phyloP scores from a whole-genome alignment of 2,888 invertebrate species.

The Bhutanitis thaidina region DNA sequence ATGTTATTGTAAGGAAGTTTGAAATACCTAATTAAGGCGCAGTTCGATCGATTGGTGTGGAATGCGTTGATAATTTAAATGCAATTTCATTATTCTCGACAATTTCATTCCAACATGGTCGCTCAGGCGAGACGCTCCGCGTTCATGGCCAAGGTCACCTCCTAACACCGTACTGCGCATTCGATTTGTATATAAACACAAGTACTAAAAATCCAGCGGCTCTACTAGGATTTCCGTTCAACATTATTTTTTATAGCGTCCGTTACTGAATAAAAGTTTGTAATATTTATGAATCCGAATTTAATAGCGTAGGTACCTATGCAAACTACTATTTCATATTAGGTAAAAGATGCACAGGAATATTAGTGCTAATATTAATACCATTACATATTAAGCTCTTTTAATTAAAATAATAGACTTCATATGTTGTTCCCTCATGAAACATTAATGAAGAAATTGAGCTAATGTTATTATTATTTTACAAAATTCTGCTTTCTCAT shows the following conservation, averaged over 20 bases:
- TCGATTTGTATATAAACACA: conserved; percentile 34
- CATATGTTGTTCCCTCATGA: too few relatives aligned
- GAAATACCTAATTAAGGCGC: too few relatives aligned
- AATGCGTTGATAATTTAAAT: conserved; percentile 57
- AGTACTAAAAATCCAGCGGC: conserved; percentile 4
- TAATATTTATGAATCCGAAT: background rate
- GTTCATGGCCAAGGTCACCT: conserved; percentile 75
- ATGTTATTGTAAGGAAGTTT: too few relatives aligned
- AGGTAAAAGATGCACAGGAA: too few relatives aligned
- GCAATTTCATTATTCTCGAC: conserved; percentile 63
- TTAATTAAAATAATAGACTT: too few relatives aligned
- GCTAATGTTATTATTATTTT: too few relatives aligned
- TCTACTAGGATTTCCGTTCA: background rate
- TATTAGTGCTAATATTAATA: too few relatives aligned
- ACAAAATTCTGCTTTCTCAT: too few relatives aligned
- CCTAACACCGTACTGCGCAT: conserved; percentile 69
- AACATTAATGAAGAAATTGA: too few relatives aligned
- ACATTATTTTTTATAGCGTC: background rate
- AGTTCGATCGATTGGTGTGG: background rate
- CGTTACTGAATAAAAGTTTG: conserved; percentile 1
- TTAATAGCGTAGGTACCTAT: too few relatives aligned
- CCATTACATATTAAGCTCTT: too few relatives aligned
- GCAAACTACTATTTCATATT: too few relatives aligned
- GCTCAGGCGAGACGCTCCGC: conserved; percentile 68
- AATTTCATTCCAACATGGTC: conserved; percentile 64